Conservation (phyloP, 2,797 vertebrate genomes). For the Astyanax mexicanus region DNA sequence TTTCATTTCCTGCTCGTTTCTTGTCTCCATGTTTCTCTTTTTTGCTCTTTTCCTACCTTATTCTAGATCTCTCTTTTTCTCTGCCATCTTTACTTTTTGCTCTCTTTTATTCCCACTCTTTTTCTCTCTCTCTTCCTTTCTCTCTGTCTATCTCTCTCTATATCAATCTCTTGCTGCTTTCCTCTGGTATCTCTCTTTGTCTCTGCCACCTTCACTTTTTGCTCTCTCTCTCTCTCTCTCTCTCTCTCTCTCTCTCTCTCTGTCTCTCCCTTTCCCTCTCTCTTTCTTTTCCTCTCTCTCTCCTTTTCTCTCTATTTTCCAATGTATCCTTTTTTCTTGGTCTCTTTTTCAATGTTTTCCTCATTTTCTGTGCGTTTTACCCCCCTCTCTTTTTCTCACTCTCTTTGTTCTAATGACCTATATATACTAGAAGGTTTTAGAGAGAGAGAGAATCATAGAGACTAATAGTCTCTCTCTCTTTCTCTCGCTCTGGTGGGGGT, state of each 20-base stretch:
- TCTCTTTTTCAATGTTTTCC: too few relatives aligned
- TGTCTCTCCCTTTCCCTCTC: background rate
- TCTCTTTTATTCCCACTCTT: too few relatives aligned
- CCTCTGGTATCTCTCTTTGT: too few relatives aligned
- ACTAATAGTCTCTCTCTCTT: constrained; percentile 1
- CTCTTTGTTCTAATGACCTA: background rate
- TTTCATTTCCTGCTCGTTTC: background rate
- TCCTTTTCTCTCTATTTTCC: background rate
- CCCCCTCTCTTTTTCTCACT: background rate
- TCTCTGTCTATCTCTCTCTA: background rate
- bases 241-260: background rate
- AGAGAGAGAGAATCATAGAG: too few relatives aligned
- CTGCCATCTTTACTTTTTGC: background rate
- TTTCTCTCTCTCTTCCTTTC: background rate
- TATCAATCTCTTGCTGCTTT: background rate
- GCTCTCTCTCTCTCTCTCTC: background rate
- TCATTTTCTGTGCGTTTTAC: background rate
- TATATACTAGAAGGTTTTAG: background rate
- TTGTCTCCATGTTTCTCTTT: background rate
- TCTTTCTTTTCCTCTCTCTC: background rate
- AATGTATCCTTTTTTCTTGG: too few relatives aligned
- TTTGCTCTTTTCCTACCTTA: background rate
- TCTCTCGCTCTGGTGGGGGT: constrained; percentile 27
- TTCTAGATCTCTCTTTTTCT: background rate
- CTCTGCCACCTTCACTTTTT: background rate